These are phyloP conservation scores for Lottia gigantea DNA, from an alignment of 2,888 invertebrate species.

Conservation along the genomic window DNA sequence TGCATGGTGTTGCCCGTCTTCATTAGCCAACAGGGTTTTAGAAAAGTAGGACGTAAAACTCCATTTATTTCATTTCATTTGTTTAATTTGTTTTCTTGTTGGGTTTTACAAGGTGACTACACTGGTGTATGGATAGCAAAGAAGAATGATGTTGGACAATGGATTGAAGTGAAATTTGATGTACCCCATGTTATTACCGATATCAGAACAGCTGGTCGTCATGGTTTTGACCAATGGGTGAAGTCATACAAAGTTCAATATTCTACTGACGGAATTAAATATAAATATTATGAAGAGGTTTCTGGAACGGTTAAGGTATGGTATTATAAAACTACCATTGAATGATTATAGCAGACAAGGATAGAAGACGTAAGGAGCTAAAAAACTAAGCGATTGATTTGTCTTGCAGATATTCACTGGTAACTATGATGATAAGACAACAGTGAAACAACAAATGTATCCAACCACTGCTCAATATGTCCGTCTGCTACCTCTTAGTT, in stretches of 20 bases:
- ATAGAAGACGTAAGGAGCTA: no score
- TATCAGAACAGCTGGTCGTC: slow-evolving; percentile 79
- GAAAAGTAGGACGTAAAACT: neutral
- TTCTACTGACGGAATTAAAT: slow-evolving; percentile 78
- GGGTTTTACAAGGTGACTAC: neutral
- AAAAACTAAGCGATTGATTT: neutral
- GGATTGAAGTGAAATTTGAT: slow-evolving; percentile 22
- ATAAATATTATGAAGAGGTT: slow-evolving; percentile 68
- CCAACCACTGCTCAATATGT: slow-evolving; percentile 22
- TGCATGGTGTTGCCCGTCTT: no score
- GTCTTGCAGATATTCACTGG: slow-evolving; percentile 28
- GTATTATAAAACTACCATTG: no score
- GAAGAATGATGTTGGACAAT: slow-evolving; percentile 18
- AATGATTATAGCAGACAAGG: no score
- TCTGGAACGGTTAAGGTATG: slow-evolving; percentile 20
- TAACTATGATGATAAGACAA: slow-evolving; percentile 29
- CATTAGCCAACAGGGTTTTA: no score
- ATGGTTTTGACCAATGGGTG: slow-evolving; percentile 81
- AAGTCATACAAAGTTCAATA: slow-evolving; percentile 80
- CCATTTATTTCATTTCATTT: no score
- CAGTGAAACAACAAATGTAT: slow-evolving; percentile 16
- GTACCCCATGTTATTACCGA: slow-evolving; percentile 74
- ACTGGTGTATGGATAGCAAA: slow-evolving; percentile 22
- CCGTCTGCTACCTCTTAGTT: slow-evolving; percentile 19
- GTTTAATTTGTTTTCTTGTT: neutral